Evolutionary conservation across 2,797 vertebrate genomes (phyloP).

Genomic region (Xiphophorus birchmanni): DNA sequence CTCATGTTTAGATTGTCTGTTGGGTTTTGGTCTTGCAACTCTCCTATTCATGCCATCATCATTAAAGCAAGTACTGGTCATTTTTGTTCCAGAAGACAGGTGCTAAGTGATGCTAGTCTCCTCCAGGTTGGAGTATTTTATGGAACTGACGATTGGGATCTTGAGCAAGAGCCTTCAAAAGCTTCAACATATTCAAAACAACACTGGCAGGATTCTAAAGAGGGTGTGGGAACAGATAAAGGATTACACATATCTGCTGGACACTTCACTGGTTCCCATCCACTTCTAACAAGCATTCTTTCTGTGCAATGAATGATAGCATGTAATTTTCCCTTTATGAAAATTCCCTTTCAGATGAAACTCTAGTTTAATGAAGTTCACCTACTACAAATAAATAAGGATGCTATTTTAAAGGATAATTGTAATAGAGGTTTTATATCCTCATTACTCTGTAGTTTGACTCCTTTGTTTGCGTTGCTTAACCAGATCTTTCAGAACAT

Average conservation of each 20-base stretch:
- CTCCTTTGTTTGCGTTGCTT: background rate
- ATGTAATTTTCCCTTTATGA: background rate
- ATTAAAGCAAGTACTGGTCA: background rate
- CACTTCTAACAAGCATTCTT: background rate
- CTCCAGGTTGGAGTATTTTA: background rate
- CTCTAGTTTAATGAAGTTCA: background rate
- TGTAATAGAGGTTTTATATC: background rate
- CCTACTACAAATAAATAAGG: background rate
- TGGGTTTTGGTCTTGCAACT: background rate
- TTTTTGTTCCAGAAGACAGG: background rate
- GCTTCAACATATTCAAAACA: background rate
- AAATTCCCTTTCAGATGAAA: background rate
- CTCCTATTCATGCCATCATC: background rate
- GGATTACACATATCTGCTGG: background rate
- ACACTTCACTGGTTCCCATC: background rate
- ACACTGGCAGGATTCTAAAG: background rate
- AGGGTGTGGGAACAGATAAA: background rate
- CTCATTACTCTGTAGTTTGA: slow-evolving; percentile 1
- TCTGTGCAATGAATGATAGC: background rate
- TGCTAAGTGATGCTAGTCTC: background rate
- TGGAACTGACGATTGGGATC: background rate
- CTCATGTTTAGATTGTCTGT: background rate
- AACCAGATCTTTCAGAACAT: slow-evolving; percentile 93
- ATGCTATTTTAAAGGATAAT: background rate
- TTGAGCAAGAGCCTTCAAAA: background rate